Evolutionary conservation across 1,140 invertebrate genomes (phyloP).

Genomic region (Leptinotarsa defecta): DNA sequence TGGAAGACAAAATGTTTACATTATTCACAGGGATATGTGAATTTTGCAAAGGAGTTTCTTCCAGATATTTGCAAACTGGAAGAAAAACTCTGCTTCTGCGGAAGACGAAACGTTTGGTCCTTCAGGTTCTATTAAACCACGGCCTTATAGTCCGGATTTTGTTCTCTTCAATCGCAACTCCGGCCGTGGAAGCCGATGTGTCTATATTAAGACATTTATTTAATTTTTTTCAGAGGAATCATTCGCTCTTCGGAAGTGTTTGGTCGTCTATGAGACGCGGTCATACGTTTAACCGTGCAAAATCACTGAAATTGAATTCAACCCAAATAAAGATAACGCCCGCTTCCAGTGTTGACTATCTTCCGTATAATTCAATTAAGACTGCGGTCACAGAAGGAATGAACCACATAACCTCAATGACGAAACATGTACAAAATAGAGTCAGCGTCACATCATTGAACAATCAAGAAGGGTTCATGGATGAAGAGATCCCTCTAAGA

Average conservation of each 20-base stretch:
- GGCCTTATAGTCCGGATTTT: too few relatives aligned
- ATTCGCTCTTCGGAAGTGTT: constrained; percentile 93
- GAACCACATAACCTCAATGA: constrained; percentile 62
- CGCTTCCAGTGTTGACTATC: constrained; percentile 53
- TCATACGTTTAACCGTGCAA: constrained; percentile 65
- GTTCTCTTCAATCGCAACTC: too few relatives aligned
- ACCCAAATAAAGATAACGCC: constrained; percentile 59
- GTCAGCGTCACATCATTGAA: constrained; percentile 53
- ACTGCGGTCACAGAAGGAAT: constrained; percentile 63
- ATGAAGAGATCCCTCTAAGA: constrained; percentile 77
- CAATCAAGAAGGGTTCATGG: constrained; percentile 55
- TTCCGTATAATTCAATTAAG: constrained; percentile 67
- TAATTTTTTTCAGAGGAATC: constrained; percentile 77
- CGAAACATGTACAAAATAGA: constrained; percentile 58
- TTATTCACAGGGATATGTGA: too few relatives aligned
- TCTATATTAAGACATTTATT: too few relatives aligned
- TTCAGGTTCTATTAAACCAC: too few relatives aligned
- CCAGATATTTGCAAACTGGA: too few relatives aligned
- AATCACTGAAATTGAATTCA: constrained; percentile 65
- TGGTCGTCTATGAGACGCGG: constrained; percentile 86
- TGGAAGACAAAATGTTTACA: too few relatives aligned
- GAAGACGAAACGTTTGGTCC: too few relatives aligned
- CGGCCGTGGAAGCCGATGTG: too few relatives aligned
- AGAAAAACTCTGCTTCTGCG: too few relatives aligned
- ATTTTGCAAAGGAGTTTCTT: too few relatives aligned